These are phyloP conservation scores for Tineola bisselliella DNA, from an alignment of 2,888 invertebrate species.

Conservation along the genomic window DNA sequence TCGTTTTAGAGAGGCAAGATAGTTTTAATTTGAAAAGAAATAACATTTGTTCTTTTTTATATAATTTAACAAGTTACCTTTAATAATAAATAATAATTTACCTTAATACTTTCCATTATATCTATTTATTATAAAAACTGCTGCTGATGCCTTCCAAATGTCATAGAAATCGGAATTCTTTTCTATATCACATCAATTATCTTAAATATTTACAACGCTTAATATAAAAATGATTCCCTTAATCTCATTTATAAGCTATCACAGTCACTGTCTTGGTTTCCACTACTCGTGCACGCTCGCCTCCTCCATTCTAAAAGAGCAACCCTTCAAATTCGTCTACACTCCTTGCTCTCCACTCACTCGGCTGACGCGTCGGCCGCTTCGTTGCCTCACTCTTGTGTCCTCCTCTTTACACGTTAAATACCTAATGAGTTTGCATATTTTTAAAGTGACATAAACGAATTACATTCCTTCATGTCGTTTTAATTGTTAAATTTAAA, in stretches of 20 bases:
- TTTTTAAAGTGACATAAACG: background rate
- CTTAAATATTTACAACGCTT: no score
- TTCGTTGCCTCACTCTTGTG: slow-evolving; percentile 30
- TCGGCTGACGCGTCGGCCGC: slow-evolving; percentile 13
- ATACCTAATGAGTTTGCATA: slow-evolving; percentile 6
- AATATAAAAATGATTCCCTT: no score
- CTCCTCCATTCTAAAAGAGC: slow-evolving; percentile 47
- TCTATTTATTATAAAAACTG: no score
- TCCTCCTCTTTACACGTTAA: slow-evolving; percentile 6
- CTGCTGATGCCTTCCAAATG: no score
- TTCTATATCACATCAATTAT: no score
- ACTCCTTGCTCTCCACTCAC: slow-evolving; percentile 23
- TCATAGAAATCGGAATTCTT: no score
- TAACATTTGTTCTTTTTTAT: no score
- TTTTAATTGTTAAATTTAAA: background rate
- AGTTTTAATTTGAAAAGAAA: slow-evolving; percentile 7
- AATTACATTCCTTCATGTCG: background rate
- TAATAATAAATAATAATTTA: no score
- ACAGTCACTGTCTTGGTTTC: background rate
- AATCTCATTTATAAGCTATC: background rate
- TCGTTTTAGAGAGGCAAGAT: background rate
- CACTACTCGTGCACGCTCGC: slow-evolving; percentile 49
- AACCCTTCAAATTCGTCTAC: slow-evolving; percentile 55
- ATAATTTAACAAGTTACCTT: no score
- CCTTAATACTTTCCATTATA: no score